These are phyloP conservation scores for Apodemia mormo DNA, from an alignment of 2,888 invertebrate species.

Conservation along the genomic window DNA sequence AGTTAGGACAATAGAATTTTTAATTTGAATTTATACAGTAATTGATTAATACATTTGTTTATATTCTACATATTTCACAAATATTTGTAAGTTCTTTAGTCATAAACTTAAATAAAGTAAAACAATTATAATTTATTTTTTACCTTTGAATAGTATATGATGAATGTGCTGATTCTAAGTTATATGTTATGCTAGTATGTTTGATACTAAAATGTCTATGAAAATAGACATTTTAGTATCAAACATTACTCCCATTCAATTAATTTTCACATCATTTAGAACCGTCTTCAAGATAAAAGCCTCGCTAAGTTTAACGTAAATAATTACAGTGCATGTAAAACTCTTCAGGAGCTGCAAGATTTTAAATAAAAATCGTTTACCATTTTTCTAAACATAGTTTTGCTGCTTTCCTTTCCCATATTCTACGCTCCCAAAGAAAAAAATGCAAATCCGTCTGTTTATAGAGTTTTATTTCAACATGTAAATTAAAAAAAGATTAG, in stretches of 20 bases:
- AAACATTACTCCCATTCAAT: conserved; percentile 66
- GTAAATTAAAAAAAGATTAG: no score
- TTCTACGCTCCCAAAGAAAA: no score
- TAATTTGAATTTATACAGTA: not conserved
- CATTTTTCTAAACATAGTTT: no score
- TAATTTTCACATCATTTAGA: conserved; percentile 67
- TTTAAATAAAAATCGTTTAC: no score
- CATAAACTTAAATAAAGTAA: conserved; percentile 73
- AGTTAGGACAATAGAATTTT: conserved; percentile 66
- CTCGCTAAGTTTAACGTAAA: conserved; percentile 75
- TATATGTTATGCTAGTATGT: no score
- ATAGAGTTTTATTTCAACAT: no score
- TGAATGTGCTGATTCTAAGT: conserved; percentile 79
- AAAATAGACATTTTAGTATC: conserved; percentile 54
- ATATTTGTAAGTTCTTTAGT: conserved; percentile 33
- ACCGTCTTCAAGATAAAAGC: conserved; percentile 77
- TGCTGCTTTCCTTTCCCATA: no score
- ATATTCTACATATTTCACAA: not conserved
- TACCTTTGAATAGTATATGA: conserved; percentile 69
- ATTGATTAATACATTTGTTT: not conserved
- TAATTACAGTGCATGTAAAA: conserved; percentile 42
- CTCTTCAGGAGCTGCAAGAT: no score
- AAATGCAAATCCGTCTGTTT: no score
- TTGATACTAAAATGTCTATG: no score
- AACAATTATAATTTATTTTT: conserved; percentile 56